Conservation (phyloP, 2,888 invertebrate species). For the Tipula confusa region DNA sequence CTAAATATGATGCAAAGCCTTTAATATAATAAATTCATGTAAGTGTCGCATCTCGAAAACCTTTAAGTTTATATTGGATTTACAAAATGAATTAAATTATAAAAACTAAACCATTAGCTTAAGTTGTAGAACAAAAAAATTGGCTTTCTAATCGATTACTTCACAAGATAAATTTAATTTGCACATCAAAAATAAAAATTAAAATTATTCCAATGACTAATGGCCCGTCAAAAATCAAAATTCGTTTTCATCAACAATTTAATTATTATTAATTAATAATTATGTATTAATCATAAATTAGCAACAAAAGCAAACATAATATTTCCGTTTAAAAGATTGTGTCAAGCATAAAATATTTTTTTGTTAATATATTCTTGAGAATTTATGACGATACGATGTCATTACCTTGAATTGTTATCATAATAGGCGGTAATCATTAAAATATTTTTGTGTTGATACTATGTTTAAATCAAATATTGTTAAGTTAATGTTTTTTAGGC, state of each 20-base stretch:
- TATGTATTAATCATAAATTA: not conserved
- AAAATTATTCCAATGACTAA: not conserved
- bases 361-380: not conserved
- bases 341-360: conserved; percentile 9
- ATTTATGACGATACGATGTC: not conserved
- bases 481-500: not conserved
- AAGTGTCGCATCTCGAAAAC: no score
- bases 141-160: no score
- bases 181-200: not conserved
- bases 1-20: no score
- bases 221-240: not conserved
- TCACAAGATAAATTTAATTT: no score
- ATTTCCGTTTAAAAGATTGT: not conserved
- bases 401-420: not conserved
- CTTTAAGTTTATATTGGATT: no score
- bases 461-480: not conserved
- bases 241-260: not conserved
- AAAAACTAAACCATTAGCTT: no score
- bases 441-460: not conserved
- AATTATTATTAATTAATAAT: not conserved
- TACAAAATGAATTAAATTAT: no score
- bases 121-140: no score
- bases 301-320: not conserved
- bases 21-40: no score
- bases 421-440: not conserved